Conservation (phyloP, 2,113 vertebrate genomes). For the Trinectes maculatus region DNA sequence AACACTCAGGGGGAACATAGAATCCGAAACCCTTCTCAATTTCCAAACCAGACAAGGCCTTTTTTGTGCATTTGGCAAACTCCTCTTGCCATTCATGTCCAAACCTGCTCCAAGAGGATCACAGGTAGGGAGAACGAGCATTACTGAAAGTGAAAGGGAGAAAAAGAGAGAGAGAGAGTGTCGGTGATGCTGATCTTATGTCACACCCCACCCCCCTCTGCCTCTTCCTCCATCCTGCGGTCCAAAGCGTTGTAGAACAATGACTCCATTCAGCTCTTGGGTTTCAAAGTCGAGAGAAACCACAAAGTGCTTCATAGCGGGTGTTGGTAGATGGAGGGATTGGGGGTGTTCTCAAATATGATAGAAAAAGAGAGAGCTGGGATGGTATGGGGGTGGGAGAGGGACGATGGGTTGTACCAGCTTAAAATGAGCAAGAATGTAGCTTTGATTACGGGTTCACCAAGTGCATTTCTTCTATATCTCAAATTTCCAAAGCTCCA, state of each 20-base stretch:
- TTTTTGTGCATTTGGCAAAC: slow-evolving; percentile 10
- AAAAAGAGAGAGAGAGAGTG: slow-evolving; percentile 24
- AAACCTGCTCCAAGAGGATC: slow-evolving; percentile 50
- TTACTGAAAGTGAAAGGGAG: slow-evolving; percentile 1
- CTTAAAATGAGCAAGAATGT: slow-evolving; percentile 16
- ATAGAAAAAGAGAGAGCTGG: slow-evolving; percentile 6
- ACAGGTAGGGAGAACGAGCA: slow-evolving; percentile 24
- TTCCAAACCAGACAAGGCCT: slow-evolving; percentile 39
- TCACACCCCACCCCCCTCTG: not conserved
- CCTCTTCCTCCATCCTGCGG: slow-evolving; percentile 25
- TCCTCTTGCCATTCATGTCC: slow-evolving; percentile 31
- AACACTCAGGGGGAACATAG: slow-evolving; percentile 1
- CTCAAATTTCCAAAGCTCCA: no score
- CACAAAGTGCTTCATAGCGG: slow-evolving; percentile 54
- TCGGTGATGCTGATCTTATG: slow-evolving; percentile 51
- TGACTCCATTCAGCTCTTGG: slow-evolving; percentile 75
- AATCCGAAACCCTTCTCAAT: slow-evolving; percentile 6
- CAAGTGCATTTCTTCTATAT: slow-evolving; percentile 9
- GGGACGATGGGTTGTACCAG: not conserved
- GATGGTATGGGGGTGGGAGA: not conserved
- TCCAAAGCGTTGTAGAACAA: slow-evolving; percentile 68
- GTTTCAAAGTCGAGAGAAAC: slow-evolving; percentile 73
- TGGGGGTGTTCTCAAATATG: slow-evolving; percentile 14
- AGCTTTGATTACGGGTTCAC: slow-evolving; percentile 27
- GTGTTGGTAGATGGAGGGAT: slow-evolving; percentile 39